Evolutionary conservation across 1,140 invertebrate species (phyloP).

Genomic region (Megalonaias nervosa): DNA sequence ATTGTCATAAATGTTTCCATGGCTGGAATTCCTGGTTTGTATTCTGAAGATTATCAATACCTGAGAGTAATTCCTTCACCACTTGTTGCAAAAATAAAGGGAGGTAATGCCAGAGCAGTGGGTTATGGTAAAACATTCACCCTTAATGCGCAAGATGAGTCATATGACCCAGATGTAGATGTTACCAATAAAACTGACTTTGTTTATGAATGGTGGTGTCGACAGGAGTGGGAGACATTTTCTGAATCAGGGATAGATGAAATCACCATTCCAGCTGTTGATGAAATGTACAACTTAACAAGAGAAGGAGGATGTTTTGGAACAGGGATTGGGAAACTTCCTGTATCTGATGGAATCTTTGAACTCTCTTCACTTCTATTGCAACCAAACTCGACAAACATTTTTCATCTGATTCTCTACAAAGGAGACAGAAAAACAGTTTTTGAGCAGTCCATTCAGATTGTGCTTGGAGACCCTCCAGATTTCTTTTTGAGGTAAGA

Average conservation of each 20-base stretch:
- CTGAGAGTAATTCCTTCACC: constrained; percentile 29
- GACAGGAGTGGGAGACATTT: constrained; percentile 29
- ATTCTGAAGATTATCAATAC: constrained; percentile 33
- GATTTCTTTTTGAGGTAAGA: constrained; percentile 36
- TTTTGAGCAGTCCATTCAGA: constrained; percentile 33
- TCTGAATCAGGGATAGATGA: constrained; percentile 3
- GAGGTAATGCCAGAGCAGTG: constrained; percentile 35
- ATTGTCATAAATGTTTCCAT: constrained; percentile 49
- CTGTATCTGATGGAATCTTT: not conserved
- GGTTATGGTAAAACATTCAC: constrained; percentile 38
- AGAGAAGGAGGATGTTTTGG: constrained; percentile 36
- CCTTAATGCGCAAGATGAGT: constrained; percentile 31
- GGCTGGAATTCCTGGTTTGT: constrained; percentile 40
- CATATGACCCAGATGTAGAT: constrained; percentile 41
- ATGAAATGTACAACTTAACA: constrained; percentile 1
- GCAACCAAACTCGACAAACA: constrained; percentile 17
- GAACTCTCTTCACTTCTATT: constrained; percentile 28
- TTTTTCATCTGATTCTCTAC: constrained; percentile 33
- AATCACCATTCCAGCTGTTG: not conserved
- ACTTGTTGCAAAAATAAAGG: constrained; percentile 32
- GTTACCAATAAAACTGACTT: constrained; percentile 26
- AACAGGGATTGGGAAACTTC: constrained; percentile 28
- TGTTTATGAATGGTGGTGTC: constrained; percentile 39
- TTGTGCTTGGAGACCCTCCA: constrained; percentile 40
- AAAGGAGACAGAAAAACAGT: constrained; percentile 3